Conservation (phyloP, 2,797 vertebrate species). For the Florisuga fusca region DNA sequence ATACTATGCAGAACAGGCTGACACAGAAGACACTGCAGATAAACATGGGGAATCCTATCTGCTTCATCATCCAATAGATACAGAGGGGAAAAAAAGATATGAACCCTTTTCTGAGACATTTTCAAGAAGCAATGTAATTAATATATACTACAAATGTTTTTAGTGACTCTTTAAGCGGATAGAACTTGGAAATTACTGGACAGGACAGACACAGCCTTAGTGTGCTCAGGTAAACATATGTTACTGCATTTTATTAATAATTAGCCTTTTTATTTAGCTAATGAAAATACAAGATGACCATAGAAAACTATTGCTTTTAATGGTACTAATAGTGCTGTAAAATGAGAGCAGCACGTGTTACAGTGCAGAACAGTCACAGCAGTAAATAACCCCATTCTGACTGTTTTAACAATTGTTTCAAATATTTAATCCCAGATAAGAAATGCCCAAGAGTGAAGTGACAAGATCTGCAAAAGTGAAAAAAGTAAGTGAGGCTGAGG, state of each 20-base stretch:
- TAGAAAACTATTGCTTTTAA: not conserved
- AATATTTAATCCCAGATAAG: not conserved
- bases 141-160: not conserved
- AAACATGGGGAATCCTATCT: slow-evolving; percentile 50
- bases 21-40: slow-evolving; percentile 10
- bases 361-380: not conserved
- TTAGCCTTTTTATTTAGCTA: not conserved
- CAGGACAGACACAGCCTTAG: not conserved
- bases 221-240: too few relatives aligned
- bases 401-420: not conserved
- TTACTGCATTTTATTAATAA: not conserved
- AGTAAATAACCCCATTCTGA: not conserved
- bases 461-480: not conserved
- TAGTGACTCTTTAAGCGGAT: not conserved
- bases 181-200: not conserved
- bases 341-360: not conserved
- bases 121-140: slow-evolving; percentile 26
- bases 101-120: not conserved
- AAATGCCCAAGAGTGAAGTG: not conserved
- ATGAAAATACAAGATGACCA: not conserved
- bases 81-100: not conserved
- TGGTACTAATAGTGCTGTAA: not conserved
- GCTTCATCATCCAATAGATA: not conserved
- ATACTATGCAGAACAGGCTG: slow-evolving; percentile 33
- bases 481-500: not conserved